These are phyloP conservation scores for Leucozona laternaria DNA, from an alignment of 2,888 invertebrate species.

Conservation along the genomic window DNA sequence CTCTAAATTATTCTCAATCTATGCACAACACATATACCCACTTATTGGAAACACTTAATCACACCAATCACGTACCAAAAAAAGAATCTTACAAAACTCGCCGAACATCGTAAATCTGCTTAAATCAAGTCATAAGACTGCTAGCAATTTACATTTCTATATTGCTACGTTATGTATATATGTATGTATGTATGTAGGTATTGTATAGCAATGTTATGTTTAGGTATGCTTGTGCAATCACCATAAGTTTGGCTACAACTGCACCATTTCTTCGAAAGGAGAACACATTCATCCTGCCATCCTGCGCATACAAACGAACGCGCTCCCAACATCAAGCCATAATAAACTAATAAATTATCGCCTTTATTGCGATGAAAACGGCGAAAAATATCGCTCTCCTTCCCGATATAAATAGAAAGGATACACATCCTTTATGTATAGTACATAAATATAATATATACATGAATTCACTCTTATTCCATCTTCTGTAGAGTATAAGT, in stretches of 20 bases:
- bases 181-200: no score
- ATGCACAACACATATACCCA: neutral
- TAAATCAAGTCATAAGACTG: constrained; percentile 69
- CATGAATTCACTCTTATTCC: constrained; percentile 44
- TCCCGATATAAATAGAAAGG: constrained; percentile 44
- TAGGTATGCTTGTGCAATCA: constrained; percentile 60
- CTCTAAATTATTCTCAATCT: constrained; percentile 36
- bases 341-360: constrained; percentile 75
- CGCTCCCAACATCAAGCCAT: constrained; percentile 47
- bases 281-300: constrained; percentile 47
- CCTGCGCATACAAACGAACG: neutral
- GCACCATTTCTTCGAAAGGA: constrained; percentile 45
- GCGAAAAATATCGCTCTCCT: constrained; percentile 67
- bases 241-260: constrained; percentile 59
- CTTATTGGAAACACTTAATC: constrained; percentile 54
- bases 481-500: constrained; percentile 42
- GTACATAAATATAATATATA: neutral
- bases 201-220: neutral
- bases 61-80: constrained; percentile 69
- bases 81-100: constrained; percentile 61
- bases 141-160: constrained; percentile 66
- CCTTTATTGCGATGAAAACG: constrained; percentile 75
- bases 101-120: constrained; percentile 67
- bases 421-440: constrained; percentile 22
- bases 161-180: neutral